phyloP scores from a whole-genome alignment of 2,797 vertebrate genomes.

The Mus spretus region DNA sequence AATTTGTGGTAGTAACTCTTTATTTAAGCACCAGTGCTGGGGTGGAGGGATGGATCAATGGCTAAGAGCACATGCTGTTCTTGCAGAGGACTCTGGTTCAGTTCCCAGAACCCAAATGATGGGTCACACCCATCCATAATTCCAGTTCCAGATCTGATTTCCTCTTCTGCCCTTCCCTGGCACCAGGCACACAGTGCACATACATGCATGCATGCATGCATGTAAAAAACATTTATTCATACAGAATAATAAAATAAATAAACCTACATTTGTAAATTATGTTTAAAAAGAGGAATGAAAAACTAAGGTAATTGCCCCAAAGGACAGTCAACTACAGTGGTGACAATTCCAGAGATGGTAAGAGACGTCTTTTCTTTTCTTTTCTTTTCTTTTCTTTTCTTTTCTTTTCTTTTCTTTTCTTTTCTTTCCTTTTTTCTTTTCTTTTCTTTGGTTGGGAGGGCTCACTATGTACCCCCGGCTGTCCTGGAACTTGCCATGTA shows the following conservation, averaged over 20 bases:
- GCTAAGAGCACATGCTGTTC: background rate
- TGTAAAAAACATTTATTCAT: background rate
- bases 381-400: background rate
- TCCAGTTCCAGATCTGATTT: background rate
- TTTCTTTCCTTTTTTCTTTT: background rate
- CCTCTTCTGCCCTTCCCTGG: background rate
- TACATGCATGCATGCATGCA: background rate
- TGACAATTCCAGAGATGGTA: slow-evolving; percentile 21
- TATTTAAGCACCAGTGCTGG: slow-evolving; percentile 30
- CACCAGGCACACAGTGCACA: background rate
- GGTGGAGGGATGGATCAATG: background rate
- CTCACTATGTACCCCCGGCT: background rate
- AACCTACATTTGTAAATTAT: background rate
- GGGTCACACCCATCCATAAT: background rate
- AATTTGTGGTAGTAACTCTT: background rate
- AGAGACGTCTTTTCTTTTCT: background rate
- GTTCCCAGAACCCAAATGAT: background rate
- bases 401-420: background rate
- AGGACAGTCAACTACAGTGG: background rate
- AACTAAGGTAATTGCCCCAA: slow-evolving; percentile 33
- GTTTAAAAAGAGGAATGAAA: background rate
- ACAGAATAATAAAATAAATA: background rate
- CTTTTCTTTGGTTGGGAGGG: too few relatives aligned
- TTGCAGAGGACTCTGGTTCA: background rate
- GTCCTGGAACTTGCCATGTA: background rate